Evolutionary conservation across 1,140 invertebrate species (phyloP).

Genomic region (Bactericera cockerelli): DNA sequence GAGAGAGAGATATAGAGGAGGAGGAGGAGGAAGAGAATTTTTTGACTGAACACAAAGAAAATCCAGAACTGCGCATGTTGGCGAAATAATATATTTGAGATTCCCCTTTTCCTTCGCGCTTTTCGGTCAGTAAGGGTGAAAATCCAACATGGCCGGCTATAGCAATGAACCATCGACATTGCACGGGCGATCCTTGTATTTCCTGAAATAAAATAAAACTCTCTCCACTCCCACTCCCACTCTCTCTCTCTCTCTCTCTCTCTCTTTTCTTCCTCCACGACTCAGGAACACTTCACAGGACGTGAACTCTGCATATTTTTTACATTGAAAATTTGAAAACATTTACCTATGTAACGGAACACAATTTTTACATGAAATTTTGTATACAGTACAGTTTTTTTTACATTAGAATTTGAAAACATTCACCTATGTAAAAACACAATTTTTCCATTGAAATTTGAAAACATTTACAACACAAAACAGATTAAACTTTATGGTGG

Average conservation of each 20-base stretch:
- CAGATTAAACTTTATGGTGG: too few species aligned
- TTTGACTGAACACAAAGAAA: not conserved
- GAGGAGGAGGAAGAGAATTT: too few species aligned
- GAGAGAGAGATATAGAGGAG: too few species aligned
- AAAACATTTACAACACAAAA: too few species aligned
- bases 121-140: slow-evolving; percentile 9
- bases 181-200: not conserved
- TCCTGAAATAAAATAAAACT: slow-evolving; percentile 2
- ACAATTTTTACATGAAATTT: too few species aligned
- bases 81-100: not conserved
- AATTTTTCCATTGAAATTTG: too few species aligned
- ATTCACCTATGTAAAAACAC: too few species aligned
- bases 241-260: too few species aligned
- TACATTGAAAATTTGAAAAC: slow-evolving; percentile 2
- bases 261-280: not conserved
- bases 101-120: not conserved
- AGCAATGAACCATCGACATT: not conserved
- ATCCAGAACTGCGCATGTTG: slow-evolving; percentile 3
- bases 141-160: slow-evolving; percentile 5
- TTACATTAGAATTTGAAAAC: too few species aligned
- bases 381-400: too few species aligned
- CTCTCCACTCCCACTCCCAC: not conserved
- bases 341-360: too few species aligned
- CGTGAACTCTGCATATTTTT: not conserved
- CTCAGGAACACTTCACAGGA: not conserved